Percentiles rank a stretch among this genome's conserved stretches.
Conservation (phyloP, 2,113 vertebrate species). For the Australoheros scitulus region DNA sequence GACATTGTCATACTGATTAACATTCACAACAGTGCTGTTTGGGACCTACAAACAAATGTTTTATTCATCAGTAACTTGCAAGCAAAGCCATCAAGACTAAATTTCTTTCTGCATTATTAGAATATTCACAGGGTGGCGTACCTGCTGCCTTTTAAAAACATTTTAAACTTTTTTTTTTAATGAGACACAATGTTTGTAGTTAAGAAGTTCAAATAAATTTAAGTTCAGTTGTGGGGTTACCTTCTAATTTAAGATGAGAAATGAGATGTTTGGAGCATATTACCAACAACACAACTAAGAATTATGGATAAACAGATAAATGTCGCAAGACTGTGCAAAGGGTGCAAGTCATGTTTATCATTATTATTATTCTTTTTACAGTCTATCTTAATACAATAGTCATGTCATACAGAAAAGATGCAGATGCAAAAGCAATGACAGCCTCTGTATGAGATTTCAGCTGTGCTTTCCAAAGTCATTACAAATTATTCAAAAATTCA, state of each 20-base stretch:
- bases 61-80: slow-evolving; percentile 71
- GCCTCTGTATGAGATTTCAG: not conserved
- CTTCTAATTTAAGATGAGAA: slow-evolving; percentile 17
- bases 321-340: not conserved
- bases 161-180: not conserved
- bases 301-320: not conserved
- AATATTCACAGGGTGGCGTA: slow-evolving; percentile 9
- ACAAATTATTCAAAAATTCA: not conserved
- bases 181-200: slow-evolving; percentile 29
- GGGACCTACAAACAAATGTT: slow-evolving; percentile 71
- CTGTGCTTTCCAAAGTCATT: not conserved
- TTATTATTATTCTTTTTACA: not conserved
- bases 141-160: not conserved
- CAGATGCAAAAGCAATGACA: not conserved
- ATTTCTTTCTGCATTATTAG: slow-evolving; percentile 12
- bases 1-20: slow-evolving; percentile 62
- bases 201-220: slow-evolving; percentile 3
- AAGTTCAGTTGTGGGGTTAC: slow-evolving; percentile 1
- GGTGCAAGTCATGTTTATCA: not conserved
- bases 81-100: slow-evolving; percentile 52
- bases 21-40: slow-evolving; percentile 50
- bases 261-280: not conserved
- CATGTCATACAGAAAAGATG: not conserved
- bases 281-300: not conserved
- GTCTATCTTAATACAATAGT: not conserved